phyloP scores from a whole-genome alignment of 2,797 vertebrate genomes.

The Mycteria americana region DNA sequence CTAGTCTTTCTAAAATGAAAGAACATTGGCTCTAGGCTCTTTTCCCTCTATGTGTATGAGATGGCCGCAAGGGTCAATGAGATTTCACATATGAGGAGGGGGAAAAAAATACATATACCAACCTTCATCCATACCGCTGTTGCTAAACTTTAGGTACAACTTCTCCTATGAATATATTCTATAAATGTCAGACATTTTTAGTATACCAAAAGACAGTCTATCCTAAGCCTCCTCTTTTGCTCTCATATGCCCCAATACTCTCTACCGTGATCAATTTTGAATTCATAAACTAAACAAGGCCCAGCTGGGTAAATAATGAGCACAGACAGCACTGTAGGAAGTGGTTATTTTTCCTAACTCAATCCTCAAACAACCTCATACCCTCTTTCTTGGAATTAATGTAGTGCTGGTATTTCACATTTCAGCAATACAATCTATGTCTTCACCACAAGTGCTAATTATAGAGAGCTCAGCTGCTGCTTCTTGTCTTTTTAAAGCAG shows the following conservation, averaged over 20 bases:
- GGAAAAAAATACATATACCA: background rate
- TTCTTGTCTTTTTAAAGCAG: background rate
- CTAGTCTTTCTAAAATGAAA: background rate
- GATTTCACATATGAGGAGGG: background rate
- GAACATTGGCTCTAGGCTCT: background rate
- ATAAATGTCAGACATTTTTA: background rate
- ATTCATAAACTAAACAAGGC: background rate
- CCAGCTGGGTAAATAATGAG: slow-evolving; percentile 23
- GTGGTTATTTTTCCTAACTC: slow-evolving; percentile 12
- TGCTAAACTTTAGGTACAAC: background rate
- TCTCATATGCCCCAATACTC: background rate
- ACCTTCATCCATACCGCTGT: background rate
- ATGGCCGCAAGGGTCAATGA: background rate
- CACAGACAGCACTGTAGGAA: background rate
- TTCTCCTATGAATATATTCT: background rate
- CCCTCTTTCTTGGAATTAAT: background rate
- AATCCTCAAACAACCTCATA: background rate
- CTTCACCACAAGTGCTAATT: background rate
- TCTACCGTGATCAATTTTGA: background rate
- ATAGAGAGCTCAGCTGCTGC: background rate
- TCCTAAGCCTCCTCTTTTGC: background rate
- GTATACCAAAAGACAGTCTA: background rate
- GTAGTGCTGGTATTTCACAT: background rate
- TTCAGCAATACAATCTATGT: background rate
- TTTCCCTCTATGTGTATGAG: background rate